Percentiles rank a stretch among this genome's conserved stretches.
Evolutionary conservation across 2,113 vertebrate genomes (phyloP).

Genomic region (Lasiurus cinereus): DNA sequence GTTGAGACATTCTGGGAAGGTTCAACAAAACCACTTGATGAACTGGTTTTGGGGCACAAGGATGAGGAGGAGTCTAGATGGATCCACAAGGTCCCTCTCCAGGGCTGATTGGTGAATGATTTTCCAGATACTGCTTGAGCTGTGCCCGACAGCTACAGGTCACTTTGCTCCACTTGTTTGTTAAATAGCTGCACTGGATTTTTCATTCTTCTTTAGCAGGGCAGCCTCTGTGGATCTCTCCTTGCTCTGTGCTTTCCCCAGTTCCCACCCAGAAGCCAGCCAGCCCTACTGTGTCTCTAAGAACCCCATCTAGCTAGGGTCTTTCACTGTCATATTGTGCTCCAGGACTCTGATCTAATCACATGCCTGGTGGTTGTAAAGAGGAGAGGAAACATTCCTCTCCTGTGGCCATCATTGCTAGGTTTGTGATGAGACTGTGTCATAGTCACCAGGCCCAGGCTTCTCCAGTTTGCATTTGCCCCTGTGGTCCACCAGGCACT

Average conservation of each 20-base stretch:
- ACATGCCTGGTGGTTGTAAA: background rate
- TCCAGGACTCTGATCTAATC: background rate
- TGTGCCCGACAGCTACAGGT: background rate
- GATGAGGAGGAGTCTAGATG: background rate
- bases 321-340: background rate
- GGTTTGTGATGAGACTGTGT: background rate
- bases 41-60: background rate
- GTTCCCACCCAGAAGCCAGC: background rate
- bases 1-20: background rate
- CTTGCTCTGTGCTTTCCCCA: too few relatives aligned
- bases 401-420: background rate
- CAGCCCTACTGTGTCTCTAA: background rate
- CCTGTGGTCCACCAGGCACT: background rate
- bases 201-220: slow-evolving; percentile 7
- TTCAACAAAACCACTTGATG: background rate
- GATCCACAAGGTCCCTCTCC: background rate
- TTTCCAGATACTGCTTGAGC: background rate
- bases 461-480: background rate
- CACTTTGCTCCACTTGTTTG: background rate
- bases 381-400: background rate
- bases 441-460: background rate
- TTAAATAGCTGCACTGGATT: background rate
- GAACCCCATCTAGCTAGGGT: background rate
- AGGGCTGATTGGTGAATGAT: background rate
- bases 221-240: too few relatives aligned